Base-by-base conservation (phyloP, 23 tunicate genomes). In the Aplidium turbinatum region DNA sequence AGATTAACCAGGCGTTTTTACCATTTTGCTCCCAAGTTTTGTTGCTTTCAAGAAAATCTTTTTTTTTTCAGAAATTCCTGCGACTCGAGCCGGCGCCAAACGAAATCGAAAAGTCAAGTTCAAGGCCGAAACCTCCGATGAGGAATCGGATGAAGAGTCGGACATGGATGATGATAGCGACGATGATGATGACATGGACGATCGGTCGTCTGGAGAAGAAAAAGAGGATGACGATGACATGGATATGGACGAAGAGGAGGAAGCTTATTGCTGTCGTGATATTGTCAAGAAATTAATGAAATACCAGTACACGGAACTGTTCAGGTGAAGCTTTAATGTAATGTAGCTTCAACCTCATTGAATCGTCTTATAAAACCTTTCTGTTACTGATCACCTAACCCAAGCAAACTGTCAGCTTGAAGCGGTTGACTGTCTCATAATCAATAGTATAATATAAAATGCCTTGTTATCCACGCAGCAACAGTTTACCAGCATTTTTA, bases 291-390 rank as follows among this genome's bases (percentile, higher is more conserved):
- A 79, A 46, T 31, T 87, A 5, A 64, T 67, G 68, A 65, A 58
- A 56, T 87, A 87, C 26, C 72, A 87, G 47, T 87, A 72, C 33
- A 40, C 86, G 3, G 78, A 80, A 29, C 31, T 87, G 5, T 87
- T 87, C 72, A 60, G 85, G 93, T 86, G 9, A 70, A n/a, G n/a
- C n/a, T n/a, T n/a, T n/a, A n/a, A n/a, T n/a, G n/a, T n/a, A n/a
- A n/a, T n/a, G n/a, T n/a, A n/a, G n/a, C n/a, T n/a, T n/a, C n/a
- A n/a, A n/a, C n/a, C n/a, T n/a, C n/a, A n/a, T n/a, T n/a, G n/a
- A n/a, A n/a, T n/a, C n/a, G n/a, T n/a, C n/a, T n/a, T n/a, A n/a
- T n/a, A n/a, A n/a, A n/a, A n/a, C n/a, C n/a, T n/a, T n/a, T n/a
- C n/a, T n/a, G n/a, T n/a, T n/a, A n/a, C n/a, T n/a, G n/a, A n/a